Evolutionary conservation across 2,888 invertebrate species (phyloP), one percentile per base, ranked within the genome.

Genomic region (Zaprionus lineosus): DNA sequence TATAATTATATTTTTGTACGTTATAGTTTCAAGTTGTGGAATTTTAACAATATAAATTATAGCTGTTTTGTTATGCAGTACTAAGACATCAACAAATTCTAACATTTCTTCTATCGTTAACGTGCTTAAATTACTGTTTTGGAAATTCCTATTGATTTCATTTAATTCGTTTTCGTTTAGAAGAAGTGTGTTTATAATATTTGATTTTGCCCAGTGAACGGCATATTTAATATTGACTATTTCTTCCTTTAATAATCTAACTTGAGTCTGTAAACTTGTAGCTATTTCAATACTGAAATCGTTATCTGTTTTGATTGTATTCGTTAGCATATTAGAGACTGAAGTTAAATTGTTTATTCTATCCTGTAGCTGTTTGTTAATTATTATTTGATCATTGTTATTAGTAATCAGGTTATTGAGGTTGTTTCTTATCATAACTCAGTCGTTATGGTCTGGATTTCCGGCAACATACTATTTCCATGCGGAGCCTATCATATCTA

Each of bases 151-250:
- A 16, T 36, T 14, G 11, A 12, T 12, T 34, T 12, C 7, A 5
- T 14, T 34, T 14, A n/a, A 4, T 7, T 12, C 14, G 9, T 6
- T 11, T 5, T 12, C 34, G 12, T 5, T 14, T n/a, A 7, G n/a
- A n/a, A n/a, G n/a, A 29, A 29, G 7, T 11, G 34, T 12, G 16
- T 36, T 36, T 14, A 36, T 36, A 15, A 36, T n/a, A 24, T 33
- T 4, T 9, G 8, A 0, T 28, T 26, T 40, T 39, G 24, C 44
- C 44, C 16, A 31, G 16, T 48, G 37, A 48, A 60, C 24, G 36
- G 36, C 36, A 6, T 36, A 19, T 18, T 16, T 9, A 19, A n/a
- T n/a, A n/a, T n/a, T n/a, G n/a, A n/a, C n/a, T 19, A 4, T 36
- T 36, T 8, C 18, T 1, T 36, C 19, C 19, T 16, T 36, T 14